phyloP scores from a whole-genome alignment of 2,888 invertebrate species.

The Sphaerophoria taeniata region DNA sequence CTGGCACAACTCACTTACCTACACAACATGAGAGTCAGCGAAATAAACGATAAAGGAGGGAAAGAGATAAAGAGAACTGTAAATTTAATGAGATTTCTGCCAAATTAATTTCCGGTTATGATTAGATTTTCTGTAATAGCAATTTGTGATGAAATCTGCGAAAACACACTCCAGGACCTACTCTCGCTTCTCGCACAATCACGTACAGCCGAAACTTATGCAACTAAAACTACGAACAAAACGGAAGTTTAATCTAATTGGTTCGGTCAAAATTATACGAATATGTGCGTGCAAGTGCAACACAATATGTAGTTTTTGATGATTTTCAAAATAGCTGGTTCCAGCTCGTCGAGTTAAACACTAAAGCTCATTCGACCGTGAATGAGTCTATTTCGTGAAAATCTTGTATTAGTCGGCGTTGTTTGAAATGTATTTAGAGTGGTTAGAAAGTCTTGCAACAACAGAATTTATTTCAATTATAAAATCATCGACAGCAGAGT shows the following conservation, averaged over 20 bases:
- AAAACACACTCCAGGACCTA: constrained; percentile 39
- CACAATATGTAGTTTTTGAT: constrained; percentile 40
- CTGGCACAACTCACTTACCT: constrained; percentile 27
- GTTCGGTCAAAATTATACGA: constrained; percentile 39
- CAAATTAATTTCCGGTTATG: constrained; percentile 83
- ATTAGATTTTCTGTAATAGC: constrained; percentile 83
- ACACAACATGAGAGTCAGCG: neutral
- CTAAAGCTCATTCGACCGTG: constrained; percentile 32
- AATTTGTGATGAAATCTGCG: constrained; percentile 80
- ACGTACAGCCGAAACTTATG: constrained; percentile 4
- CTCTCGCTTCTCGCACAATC: neutral
- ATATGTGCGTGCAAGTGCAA: constrained; percentile 27
- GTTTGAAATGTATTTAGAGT: constrained; percentile 14
- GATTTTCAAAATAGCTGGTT: constrained; percentile 31
- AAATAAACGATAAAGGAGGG: too few species aligned
- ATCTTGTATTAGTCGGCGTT: constrained; percentile 1
- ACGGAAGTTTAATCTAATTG: constrained; percentile 60
- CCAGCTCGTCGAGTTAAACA: constrained; percentile 22
- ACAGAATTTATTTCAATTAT: constrained; percentile 31
- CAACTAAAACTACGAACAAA: constrained; percentile 29
- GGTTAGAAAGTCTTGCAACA: constrained; percentile 21
- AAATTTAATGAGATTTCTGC: constrained; percentile 83
- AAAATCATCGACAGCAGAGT: constrained; percentile 19
- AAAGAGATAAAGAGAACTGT: constrained; percentile 74
- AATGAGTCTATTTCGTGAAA: constrained; percentile 9